A percentile compares a stretch with the other conserved stretches of the same genome.
phyloP scores from a whole-genome alignment of 2,797 vertebrate genomes.

The Anomalospiza imberbis region DNA sequence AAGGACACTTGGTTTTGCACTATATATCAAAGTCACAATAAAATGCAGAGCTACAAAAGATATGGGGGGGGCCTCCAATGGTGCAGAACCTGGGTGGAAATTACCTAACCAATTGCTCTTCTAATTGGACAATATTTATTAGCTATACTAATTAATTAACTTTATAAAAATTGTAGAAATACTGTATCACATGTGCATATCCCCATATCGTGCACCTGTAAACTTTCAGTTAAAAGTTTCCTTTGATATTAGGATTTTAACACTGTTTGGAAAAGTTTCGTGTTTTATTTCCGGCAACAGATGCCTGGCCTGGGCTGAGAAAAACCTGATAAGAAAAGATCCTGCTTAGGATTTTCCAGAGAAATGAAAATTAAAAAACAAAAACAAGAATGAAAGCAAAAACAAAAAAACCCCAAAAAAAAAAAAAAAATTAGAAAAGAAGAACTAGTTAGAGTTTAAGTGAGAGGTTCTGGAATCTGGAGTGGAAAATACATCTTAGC shows the following conservation, averaged over 20 bases:
- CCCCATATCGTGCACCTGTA: rapidly evolving
- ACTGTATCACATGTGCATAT: rapidly evolving
- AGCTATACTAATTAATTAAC: too few relatives aligned
- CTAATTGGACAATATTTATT: not conserved
- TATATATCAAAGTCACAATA: too few relatives aligned
- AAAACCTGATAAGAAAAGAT: not conserved
- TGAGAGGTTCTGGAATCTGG: not conserved
- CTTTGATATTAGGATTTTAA: not conserved
- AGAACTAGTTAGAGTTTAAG: not conserved
- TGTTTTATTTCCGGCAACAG: not conserved
- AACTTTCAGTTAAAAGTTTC: not conserved
- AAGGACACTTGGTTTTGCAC: not conserved
- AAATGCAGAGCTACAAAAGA: not conserved
- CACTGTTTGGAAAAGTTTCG: not conserved
- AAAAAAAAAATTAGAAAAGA: rapidly evolving
- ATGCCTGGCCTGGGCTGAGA: not conserved
- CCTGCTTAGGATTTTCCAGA: not conserved
- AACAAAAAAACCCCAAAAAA: too few relatives aligned
- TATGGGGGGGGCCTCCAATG: rapidly evolving
- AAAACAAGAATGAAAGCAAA: rapidly evolving
- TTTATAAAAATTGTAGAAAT: not conserved
- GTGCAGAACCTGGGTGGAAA: not conserved
- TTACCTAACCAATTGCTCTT: not conserved
- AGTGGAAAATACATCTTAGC: not conserved
- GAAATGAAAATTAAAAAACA: not conserved